phyloP scores from a whole-genome alignment of 2,113 vertebrate genomes.

The Phoenicopterus ruber region DNA sequence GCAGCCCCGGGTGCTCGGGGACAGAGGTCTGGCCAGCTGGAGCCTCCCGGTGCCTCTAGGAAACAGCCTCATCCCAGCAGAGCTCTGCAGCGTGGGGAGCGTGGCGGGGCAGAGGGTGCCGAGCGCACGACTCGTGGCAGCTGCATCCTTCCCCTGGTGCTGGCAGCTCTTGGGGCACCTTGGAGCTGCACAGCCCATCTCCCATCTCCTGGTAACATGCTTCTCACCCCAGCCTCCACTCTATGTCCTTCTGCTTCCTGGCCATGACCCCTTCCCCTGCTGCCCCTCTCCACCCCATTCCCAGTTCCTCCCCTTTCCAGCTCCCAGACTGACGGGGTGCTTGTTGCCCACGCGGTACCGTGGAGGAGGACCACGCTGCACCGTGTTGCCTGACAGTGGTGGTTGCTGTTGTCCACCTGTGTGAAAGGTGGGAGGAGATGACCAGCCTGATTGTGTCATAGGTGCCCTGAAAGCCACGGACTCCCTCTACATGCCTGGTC shows the following conservation, averaged over 20 bases:
- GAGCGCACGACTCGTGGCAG: neutral
- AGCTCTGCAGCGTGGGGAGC: neutral
- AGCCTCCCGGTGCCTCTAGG: neutral
- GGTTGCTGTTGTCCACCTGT: neutral
- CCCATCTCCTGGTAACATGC: neutral
- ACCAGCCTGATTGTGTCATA: neutral
- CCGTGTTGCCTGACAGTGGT: neutral
- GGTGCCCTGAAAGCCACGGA: neutral
- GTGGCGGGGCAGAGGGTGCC: too few species aligned
- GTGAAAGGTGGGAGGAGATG: neutral
- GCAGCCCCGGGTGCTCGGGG: neutral
- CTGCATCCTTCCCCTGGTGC: neutral
- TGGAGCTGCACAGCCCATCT: neutral
- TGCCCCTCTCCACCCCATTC: neutral
- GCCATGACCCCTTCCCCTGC: neutral
- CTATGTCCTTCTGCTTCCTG: neutral
- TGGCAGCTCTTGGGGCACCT: neutral
- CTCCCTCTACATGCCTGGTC: neutral
- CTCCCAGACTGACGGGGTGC: neutral
- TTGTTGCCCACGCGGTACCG: neutral
- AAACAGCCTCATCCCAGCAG: neutral
- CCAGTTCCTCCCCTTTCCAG: neutral
- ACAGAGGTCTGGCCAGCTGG: neutral
- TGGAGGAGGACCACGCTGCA: neutral
- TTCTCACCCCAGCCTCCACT: neutral